Base-by-base conservation (phyloP, 1,140 invertebrate species). In the Babylonia areolata region DNA sequence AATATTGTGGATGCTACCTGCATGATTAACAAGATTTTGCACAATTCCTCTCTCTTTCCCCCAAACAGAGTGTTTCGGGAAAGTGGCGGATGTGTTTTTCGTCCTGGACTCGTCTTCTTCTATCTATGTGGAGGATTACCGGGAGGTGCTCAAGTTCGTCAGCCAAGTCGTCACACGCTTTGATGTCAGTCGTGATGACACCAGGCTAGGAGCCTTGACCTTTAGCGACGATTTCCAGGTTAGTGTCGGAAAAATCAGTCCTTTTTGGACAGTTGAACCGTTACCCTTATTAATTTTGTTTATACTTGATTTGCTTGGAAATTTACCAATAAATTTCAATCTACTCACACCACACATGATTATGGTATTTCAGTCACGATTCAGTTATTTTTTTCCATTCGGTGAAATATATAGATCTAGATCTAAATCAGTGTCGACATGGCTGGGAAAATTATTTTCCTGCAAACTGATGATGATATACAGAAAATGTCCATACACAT, bases 71-170 rank as follows among this genome's bases (percentile, higher is more conserved):
- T 94, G 93, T 81, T 85, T 87, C 81, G 89, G 89, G 3, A 93
- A 93, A 81, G 89, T 90, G n/a, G 91, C 92, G 1, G 93, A 94
- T 69, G 89, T 94, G 3, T 92, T 91, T 86, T 93, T 94, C 87
- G 87, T 93, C 12, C 80, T 94, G 73, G 93, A 94, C 85, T 89
- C 92, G 2, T 94, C 93, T 2, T 92, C 88, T 73, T 93, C 92
- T 51, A 93, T 94, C 64, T 93, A 92, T 90, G 73, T 89, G 3
- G 83, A 88, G 12, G 92, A 94, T 82, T 93, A 91, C 85, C 79
- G 86, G 58, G 89, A 89, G 78, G 88, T 92, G 80, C 86, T 92
- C 2, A 46, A 85, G 0, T 93, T 93, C 85, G 88, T 93, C n/a
- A 84, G 86, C 6, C 88, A 91, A 17, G 84, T 93, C 5, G 46